Percentiles rank a stretch among this genome's conserved stretches.
Evolutionary conservation across 2,888 invertebrate species (phyloP).

Genomic region (Altica lythri): DNA sequence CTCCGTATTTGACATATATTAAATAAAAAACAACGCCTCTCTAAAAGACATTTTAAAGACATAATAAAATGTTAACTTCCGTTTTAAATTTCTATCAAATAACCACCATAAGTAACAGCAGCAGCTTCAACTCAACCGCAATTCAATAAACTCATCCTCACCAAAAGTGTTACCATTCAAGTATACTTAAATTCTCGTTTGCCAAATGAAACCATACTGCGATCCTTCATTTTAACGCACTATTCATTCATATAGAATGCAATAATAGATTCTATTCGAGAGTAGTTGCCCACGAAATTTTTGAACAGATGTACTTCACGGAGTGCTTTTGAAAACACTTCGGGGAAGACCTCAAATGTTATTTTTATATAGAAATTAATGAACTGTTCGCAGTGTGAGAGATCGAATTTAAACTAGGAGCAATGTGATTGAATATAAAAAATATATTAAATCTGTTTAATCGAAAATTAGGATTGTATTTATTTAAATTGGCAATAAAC

Average conservation of each 20-base stretch:
- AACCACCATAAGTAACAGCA: too few species aligned
- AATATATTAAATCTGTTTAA: too few species aligned
- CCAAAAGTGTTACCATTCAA: background rate
- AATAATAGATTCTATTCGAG: background rate
- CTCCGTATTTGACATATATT: too few species aligned
- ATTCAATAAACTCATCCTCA: background rate
- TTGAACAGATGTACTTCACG: constrained; percentile 19
- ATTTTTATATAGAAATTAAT: constrained; percentile 19
- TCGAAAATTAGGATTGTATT: too few species aligned
- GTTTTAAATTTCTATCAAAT: too few species aligned
- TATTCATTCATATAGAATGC: constrained; percentile 7
- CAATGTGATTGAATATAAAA: too few species aligned
- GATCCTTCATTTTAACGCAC: background rate
- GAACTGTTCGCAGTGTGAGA: constrained; percentile 2
- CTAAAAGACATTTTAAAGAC: too few species aligned
- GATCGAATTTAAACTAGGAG: too few species aligned
- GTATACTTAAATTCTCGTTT: background rate
- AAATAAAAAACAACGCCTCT: too few species aligned
- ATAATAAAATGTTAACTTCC: too few species aligned
- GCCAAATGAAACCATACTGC: background rate
- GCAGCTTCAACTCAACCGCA: too few species aligned
- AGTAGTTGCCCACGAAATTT: background rate
- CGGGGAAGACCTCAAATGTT: constrained; percentile 22
- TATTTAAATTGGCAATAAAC: too few species aligned
- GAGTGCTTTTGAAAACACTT: constrained; percentile 9